Evolutionary conservation across 2,888 invertebrate species (phyloP).

Genomic region (Frankliniella intonsa): DNA sequence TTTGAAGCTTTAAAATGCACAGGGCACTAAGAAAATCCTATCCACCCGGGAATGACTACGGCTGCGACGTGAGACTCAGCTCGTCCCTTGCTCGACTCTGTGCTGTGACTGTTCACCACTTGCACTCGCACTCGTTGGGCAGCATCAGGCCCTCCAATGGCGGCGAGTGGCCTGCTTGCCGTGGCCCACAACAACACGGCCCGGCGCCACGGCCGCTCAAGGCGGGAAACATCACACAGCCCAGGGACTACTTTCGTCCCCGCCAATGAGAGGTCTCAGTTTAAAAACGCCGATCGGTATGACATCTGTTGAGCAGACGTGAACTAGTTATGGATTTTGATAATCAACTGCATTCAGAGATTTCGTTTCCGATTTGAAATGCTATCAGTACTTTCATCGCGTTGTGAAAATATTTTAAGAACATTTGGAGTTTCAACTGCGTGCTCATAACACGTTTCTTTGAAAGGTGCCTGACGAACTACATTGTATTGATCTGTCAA

Average conservation of each 20-base stretch:
- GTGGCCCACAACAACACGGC: neutral
- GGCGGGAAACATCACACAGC: conserved; percentile 14
- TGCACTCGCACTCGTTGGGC: conserved; percentile 15
- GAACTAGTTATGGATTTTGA: neutral
- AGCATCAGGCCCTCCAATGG: neutral
- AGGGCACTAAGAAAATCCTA: neutral
- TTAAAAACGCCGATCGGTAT: neutral
- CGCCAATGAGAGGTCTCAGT: neutral
- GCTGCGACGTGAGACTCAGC: neutral
- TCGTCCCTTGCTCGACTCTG: neutral
- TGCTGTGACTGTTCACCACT: neutral
- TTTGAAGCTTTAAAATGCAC: neutral
- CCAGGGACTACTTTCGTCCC: neutral
- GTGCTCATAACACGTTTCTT: too few species aligned
- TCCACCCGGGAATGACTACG: neutral
- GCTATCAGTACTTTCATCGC: too few species aligned
- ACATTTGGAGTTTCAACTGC: too few species aligned
- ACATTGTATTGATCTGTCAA: neutral
- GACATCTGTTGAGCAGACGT: conserved; percentile 11
- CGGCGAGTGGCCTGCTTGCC: neutral
- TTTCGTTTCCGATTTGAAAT: too few species aligned
- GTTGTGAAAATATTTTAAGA: too few species aligned
- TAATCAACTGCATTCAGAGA: too few species aligned
- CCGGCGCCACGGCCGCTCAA: neutral
- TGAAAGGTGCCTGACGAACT: neutral